A percentile compares a stretch with the other conserved stretches of the same genome.
Evolutionary conservation across 2,888 invertebrate species (phyloP).

Genomic region (Andrena trimmerana): DNA sequence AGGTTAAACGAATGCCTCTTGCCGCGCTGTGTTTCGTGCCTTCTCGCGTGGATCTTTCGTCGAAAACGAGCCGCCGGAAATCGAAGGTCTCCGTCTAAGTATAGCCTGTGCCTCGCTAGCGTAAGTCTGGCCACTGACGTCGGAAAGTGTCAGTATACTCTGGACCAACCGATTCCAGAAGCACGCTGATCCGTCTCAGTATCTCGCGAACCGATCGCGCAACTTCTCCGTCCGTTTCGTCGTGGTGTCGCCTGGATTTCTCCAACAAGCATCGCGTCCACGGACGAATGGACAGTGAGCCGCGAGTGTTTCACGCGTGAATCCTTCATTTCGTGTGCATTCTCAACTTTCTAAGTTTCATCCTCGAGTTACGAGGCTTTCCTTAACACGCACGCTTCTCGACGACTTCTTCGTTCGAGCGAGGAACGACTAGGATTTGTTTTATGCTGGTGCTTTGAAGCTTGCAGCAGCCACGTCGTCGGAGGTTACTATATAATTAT

Average conservation of each 20-base stretch:
- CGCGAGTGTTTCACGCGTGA: constrained; percentile 39
- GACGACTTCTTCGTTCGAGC: neutral
- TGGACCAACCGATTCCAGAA: constrained; percentile 72
- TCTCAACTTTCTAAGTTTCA: neutral
- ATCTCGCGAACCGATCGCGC: constrained; percentile 46
- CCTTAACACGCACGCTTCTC: neutral
- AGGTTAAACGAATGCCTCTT: neutral
- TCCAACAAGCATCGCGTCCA: neutral
- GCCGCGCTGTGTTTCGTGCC: constrained; percentile 30
- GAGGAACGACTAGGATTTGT: constrained; percentile 30
- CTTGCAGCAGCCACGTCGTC: neutral
- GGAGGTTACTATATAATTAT: constrained; percentile 30
- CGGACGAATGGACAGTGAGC: constrained; percentile 12
- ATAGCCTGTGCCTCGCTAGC: constrained; percentile 64
- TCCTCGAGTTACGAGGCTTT: neutral
- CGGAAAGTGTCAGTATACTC: constrained; percentile 72
- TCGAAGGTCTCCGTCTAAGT: constrained; percentile 74
- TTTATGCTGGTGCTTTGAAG: constrained; percentile 45
- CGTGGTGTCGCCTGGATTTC: neutral
- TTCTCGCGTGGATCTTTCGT: constrained; percentile 63
- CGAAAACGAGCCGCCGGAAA: constrained; percentile 73
- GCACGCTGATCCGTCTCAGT: constrained; percentile 54
- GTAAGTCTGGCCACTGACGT: constrained; percentile 73
- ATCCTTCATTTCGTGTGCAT: constrained; percentile 9
- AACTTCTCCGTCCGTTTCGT: neutral